phyloP scores from a whole-genome alignment of 1,140 invertebrate genomes.

The Oryzaephilus surinamensis region DNA sequence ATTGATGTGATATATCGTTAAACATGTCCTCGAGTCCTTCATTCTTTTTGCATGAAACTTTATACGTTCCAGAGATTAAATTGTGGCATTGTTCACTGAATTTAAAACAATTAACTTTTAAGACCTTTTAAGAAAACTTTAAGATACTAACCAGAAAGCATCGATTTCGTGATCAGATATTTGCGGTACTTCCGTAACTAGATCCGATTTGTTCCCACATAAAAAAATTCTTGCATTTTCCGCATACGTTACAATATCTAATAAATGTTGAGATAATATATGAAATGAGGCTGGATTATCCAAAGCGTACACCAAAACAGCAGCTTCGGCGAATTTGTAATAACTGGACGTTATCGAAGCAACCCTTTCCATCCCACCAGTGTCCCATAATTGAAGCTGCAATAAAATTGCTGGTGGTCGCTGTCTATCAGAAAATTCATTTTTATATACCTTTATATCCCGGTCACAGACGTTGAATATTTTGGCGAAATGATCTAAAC shows the following conservation, averaged over 20 bases:
- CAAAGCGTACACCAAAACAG: conserved; percentile 79
- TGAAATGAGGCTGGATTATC: conserved; percentile 87
- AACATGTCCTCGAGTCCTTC: conserved; percentile 87
- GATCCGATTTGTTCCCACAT: conserved; percentile 81
- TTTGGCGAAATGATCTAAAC: conserved; percentile 82
- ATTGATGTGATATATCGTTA: conserved; percentile 67
- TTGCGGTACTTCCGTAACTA: conserved; percentile 58
- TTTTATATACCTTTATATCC: conserved; percentile 59
- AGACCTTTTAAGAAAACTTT: background rate
- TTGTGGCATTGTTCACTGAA: conserved; percentile 84
- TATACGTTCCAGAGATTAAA: conserved; percentile 77
- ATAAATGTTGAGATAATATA: conserved; percentile 77
- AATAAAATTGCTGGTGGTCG: conserved; percentile 16
- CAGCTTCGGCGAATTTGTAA: conserved; percentile 88
- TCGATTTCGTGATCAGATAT: conserved; percentile 85
- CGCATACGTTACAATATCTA: conserved; percentile 85
- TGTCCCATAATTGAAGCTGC: conserved; percentile 86
- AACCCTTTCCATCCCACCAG: conserved; percentile 87
- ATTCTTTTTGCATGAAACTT: conserved; percentile 83
- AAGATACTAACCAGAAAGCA: conserved; percentile 61
- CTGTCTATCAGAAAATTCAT: background rate
- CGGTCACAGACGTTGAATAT: conserved; percentile 61
- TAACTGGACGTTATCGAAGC: conserved; percentile 89
- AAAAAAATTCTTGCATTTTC: conserved; percentile 90
- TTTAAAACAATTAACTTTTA: conserved; percentile 21